Evolutionary conservation across 2,113 vertebrate genomes (phyloP), one percentile per base, ranked within the genome.

Genomic region (Myanophis thanlyinensis): DNA sequence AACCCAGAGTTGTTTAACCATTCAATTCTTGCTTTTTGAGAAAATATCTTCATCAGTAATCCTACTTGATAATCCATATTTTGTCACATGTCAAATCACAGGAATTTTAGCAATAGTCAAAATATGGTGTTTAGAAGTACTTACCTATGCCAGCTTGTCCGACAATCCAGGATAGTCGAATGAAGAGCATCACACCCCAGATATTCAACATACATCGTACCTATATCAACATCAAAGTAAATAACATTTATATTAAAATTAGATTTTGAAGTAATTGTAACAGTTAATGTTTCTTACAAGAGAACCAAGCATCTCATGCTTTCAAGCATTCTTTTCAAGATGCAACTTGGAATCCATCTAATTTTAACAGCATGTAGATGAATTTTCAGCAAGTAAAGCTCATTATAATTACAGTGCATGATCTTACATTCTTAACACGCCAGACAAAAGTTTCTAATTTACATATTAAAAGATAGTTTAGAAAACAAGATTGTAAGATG

Each of bases 171-270:
- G 99, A 98, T 86, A 99, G 98, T 92, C 99, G 98, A 96, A 99
- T 99, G 97, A 99, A 99, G 80, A 99, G 99, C 99, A 99, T 99
- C 95, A 99, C 99, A 86, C 99, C 99, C 99, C 99, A 99, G 87
- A 99, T 99, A 98, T 99, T 99, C 96, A 99, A 96, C 99, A 99
- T 99, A 95, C 99, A 99, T 96, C 99, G 98, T 80, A 99, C 99
- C 99, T 99, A 97, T 88, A 44, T 95, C 18, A 94, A 48, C n/a
- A 93, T 18, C 95, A 80, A 18, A 8, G 13, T 2, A 86, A 90
- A 22, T 10, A 35, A 85, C 18, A 27, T 85, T 44, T 80, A 80
- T 80, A 80, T 80, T 80, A 80, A 44, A 80, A 35, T 18, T 44
- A 25, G 52, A 87, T 25, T 53, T 62, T 52, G 6, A 11, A 88